Conservation (phyloP, 2,797 vertebrate genomes). For the Enteromius treurensis region DNA sequence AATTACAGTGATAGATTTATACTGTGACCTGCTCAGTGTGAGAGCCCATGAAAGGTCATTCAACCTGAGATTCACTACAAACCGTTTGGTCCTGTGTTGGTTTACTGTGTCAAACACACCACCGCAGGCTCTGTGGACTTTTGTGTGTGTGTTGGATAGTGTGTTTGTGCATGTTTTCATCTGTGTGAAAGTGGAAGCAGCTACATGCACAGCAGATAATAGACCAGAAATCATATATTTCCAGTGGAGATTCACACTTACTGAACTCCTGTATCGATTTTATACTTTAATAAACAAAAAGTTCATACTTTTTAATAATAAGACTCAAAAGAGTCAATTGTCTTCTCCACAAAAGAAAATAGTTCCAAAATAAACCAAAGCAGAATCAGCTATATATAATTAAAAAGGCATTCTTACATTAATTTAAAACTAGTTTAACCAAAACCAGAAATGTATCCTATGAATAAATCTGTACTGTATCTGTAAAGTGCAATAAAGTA, state of each 20-base stretch:
- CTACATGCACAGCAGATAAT: background rate
- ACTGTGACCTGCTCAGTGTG: background rate
- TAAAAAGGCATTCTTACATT: background rate
- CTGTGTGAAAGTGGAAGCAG: background rate
- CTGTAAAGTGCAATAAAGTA: background rate
- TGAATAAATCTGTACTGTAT: background rate
- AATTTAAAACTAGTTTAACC: background rate
- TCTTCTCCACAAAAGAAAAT: background rate
- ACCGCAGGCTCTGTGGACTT: background rate
- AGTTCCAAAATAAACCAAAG: background rate
- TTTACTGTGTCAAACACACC: background rate
- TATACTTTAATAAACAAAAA: background rate
- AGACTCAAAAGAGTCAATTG: background rate
- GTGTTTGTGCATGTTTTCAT: background rate
- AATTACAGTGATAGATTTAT: constrained; percentile 29
- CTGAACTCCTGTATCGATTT: background rate
- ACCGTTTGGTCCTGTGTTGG: background rate
- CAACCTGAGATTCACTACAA: background rate
- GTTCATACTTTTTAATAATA: background rate
- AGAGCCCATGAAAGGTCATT: constrained; percentile 11
- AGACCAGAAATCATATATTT: background rate
- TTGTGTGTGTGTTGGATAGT: background rate
- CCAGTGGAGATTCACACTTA: background rate
- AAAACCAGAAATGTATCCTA: background rate
- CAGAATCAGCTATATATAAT: background rate